Evolutionary conservation across 2,888 invertebrate species (phyloP).

Genomic region (Itoplectis maculator): DNA sequence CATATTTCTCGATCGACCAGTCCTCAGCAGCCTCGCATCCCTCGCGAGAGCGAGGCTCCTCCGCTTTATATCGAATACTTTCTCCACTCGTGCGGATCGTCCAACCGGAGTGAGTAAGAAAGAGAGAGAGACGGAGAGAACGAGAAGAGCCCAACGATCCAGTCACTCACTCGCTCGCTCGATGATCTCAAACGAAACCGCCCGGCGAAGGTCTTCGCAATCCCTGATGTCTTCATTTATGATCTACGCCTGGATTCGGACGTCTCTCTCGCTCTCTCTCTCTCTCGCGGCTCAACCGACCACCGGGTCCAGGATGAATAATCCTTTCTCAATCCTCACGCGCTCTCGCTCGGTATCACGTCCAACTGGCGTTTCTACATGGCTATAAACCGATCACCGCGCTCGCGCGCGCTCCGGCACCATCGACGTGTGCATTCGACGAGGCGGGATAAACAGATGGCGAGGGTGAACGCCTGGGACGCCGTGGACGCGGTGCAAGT

Average conservation of each 20-base stretch:
- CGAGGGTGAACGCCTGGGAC: not conserved
- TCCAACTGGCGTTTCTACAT: not conserved
- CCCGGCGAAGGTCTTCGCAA: conserved; percentile 59
- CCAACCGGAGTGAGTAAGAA: conserved; percentile 51
- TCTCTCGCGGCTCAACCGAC: conserved; percentile 45
- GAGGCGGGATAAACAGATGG: not conserved
- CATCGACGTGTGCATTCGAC: not conserved
- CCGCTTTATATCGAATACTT: conserved; percentile 54
- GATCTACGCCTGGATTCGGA: conserved; percentile 53
- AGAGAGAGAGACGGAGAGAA: not conserved
- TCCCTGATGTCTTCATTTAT: conserved; percentile 70
- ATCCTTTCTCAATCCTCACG: conserved; percentile 68
- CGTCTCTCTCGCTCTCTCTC: too few species aligned
- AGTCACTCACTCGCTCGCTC: conserved; percentile 58
- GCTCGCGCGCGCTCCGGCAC: too few species aligned
- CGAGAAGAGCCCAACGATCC: conserved; percentile 47
- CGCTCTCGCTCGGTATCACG: conserved; percentile 64
- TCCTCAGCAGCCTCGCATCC: conserved; percentile 29
- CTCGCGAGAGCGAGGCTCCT: conserved; percentile 8
- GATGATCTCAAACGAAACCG: conserved; percentile 66
- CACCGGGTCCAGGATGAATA: conserved; percentile 35
- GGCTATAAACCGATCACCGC: not conserved
- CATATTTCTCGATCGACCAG: conserved; percentile 65
- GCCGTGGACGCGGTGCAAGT: not conserved
- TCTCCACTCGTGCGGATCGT: conserved; percentile 57